Evolutionary conservation across 2,113 vertebrate species (phyloP), one percentile per base, ranked within the genome.

Genomic region (Pterocles gutturalis): DNA sequence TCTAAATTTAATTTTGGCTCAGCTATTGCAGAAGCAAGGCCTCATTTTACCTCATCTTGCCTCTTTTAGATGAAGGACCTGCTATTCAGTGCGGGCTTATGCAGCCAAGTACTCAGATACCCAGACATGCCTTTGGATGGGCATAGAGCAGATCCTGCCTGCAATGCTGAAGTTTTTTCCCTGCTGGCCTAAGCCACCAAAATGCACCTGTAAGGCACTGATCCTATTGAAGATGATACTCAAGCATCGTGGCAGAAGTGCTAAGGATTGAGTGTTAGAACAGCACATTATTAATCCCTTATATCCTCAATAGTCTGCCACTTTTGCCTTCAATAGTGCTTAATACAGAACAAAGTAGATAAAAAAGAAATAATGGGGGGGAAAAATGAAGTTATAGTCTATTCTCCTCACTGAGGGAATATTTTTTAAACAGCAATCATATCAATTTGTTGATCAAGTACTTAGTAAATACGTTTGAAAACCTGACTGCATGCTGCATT

Each of bases 121-220:
- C 31, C 2, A 57, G 26, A 54, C 9, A 43, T 0, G 2, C 43
- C 77, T 83, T 65, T 31, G 17, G 24, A 89, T 2, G 5, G 29
- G 22, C 45, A 78, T 0, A 2, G 45, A 87, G 11, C 36, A 93
- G 24, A 54, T 34, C 9, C 51, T 26, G 9, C 33, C 36, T 45
- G 49, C 41, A 82, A 19, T 16, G 16, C 51, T 22, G 8, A 84
- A 3, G 22, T 10, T 17, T 49, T 60, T 60, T 65, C 66, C 22
- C 62, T 33, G 25, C 41, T 83, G 49, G 16, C 45, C 41, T 10
- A 34, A 81, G 41, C 36, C 64, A 70, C 49, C 48, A 81, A 70
- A 92, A 70, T 4, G 4, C 49, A 29, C 73, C 43, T 61, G 5
- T 25, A 46, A 84, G 36, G n/a, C 57, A 70, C 25, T 20, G 2